Base-by-base conservation (phyloP, 1,140 invertebrate genomes). In the Arion vulgaris region DNA sequence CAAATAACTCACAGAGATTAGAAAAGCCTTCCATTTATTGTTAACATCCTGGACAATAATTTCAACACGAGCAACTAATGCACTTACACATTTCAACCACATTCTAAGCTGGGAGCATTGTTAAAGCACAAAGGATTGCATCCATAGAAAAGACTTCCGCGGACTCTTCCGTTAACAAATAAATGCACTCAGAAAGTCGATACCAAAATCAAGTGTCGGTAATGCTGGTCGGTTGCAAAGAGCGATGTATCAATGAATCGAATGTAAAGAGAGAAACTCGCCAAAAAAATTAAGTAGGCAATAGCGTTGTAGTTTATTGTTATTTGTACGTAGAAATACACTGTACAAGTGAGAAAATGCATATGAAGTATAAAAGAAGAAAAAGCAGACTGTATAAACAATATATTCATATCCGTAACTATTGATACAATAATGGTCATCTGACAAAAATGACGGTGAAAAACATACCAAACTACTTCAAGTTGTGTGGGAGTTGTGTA, bases 101-200 rank as follows among this genome's bases (percentile, higher is more conserved):
- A 34, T 66, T 66, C 62, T 28, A 66, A 32, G 62, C 17, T 66
- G 2, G 62, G 62, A 66, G 28, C n/a, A 32, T 66, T 28, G n/a
- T 66, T 23, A 2, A 7, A 28, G 1, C 17, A 66, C 62, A 66
- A 66, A 66, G 71, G 23, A 36, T 39, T 39, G 73, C 73, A 49
- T 15, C 45, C 73, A 51, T 1, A 75, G 73, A 75, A 74, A 75
- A 75, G 76, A 78, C 76, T 78, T 78, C 76, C 74, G 41, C 9
- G 13, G 19, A 34, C 74, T 41, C 74, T 76, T 76, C 74, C 76
- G 28, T 17, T 78, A 66, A 78, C 76, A 57, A 78, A 78, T 66
- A 49, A 78, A 78, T 36, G 76, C 76, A 62, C 57, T 78, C 32
- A 45, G 53, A n/a, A 23, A 36, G 53, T 78, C 76, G 53, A 78